Evolutionary conservation across 2,797 vertebrate species (phyloP), one percentile per base, ranked within the genome.

Genomic region (Eulemur albifrons): DNA sequence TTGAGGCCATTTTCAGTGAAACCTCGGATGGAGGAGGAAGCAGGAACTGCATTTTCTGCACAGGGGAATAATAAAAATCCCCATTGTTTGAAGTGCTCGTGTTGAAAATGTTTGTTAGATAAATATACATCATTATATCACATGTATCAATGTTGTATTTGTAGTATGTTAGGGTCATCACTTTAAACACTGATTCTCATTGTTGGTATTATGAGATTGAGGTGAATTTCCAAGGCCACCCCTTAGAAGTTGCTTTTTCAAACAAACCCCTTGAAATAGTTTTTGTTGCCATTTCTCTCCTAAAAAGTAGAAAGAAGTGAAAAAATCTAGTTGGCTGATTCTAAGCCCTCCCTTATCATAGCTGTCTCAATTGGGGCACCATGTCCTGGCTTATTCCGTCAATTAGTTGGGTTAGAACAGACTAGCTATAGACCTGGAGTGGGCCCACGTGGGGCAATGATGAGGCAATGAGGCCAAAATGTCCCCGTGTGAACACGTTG

Each of bases 1-100:
- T 81, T 61, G 23, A 57, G 63, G 77, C 20, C 40, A 45, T 87
- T 93, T 93, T 87, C 25, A 83, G 54, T 90, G 90, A 90, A 83
- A 83, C 30, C 40, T 54, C 69, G 65, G 63, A 79, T 52, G 20
- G n/a, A 57, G 9, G 61, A 95, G 43, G 40, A 59, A 87, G 48
- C 75, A 75, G 35, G 77, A 45, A 52, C 21, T 77, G 35, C 17
- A 54, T 73, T 88, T 84, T 90, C 86, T 94, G 40, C 76, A 43
- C 38, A 59, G 30, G 23, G 7, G 70, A 80, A 57, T 83, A 89
- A 75, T 38, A 2, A 35, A 65, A 12, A 67, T 23, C 3, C 35
- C 67, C 21, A 52, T 54, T 63, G 61, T 63, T 30, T 63, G 13
- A 82, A 67, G 23, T 84, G 43, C 59, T 61, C 14, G 52, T 95